These are phyloP conservation scores for Drosophila lacicola DNA, from an alignment of 2,888 invertebrate genomes.

Conservation along the genomic window DNA sequence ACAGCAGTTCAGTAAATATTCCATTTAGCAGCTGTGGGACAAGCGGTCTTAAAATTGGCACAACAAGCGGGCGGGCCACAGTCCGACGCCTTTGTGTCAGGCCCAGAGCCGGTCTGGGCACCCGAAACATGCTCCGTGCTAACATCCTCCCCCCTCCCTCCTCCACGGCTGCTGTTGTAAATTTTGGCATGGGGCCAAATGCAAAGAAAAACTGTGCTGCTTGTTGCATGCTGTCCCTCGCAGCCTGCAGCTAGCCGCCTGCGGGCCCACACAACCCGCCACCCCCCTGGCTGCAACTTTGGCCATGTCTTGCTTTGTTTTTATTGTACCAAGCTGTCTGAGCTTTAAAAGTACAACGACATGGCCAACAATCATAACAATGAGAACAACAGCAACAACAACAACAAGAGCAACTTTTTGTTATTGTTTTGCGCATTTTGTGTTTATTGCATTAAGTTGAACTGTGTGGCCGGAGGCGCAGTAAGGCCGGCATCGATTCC, in stretches of 20 bases:
- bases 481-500: slow-evolving; percentile 9
- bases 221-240: slow-evolving; percentile 22
- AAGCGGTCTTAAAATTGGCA: slow-evolving; percentile 44
- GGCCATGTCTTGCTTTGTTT: slow-evolving; percentile 46
- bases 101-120: slow-evolving; percentile 30
- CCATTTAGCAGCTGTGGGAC: slow-evolving; percentile 44
- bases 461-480: slow-evolving; percentile 30
- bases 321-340: slow-evolving; percentile 67
- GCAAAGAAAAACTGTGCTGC: slow-evolving; percentile 49
- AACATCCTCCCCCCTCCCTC: not conserved
- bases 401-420: slow-evolving; percentile 48
- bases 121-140: slow-evolving; percentile 8
- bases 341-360: slow-evolving; percentile 59
- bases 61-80: slow-evolving; percentile 16
- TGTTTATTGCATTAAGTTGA: slow-evolving; percentile 70
- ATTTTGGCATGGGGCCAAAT: slow-evolving; percentile 66
- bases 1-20: slow-evolving; percentile 46
- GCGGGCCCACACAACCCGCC: not conserved
- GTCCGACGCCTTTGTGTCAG: slow-evolving; percentile 62
- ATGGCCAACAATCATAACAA: slow-evolving; percentile 44
- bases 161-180: slow-evolving; percentile 15
- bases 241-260: slow-evolving; percentile 10
- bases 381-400: slow-evolving; percentile 18
- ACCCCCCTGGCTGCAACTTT: slow-evolving; percentile 21
- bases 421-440: slow-evolving; percentile 59